Conservation (phyloP, 2,797 vertebrate species). For the Streptopelia turtur region DNA sequence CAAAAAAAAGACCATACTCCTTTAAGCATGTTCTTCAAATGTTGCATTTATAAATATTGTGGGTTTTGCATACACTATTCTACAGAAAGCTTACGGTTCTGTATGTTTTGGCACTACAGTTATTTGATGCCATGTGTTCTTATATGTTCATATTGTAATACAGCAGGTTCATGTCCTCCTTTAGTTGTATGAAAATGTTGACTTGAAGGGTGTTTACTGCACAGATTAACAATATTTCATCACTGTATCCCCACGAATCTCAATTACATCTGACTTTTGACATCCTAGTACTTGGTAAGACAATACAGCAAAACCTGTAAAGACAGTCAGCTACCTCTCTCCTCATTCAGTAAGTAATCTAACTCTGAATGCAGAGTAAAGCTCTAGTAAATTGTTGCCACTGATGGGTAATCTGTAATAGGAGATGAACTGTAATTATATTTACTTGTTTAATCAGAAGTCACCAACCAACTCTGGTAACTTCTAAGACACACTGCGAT, state of each 20-base stretch:
- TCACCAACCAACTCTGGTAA: neutral
- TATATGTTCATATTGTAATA: neutral
- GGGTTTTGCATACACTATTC: neutral
- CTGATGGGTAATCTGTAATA: neutral
- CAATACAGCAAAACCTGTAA: neutral
- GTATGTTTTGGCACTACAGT: neutral
- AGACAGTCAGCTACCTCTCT: neutral
- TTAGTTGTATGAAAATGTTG: neutral
- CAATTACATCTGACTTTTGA: neutral
- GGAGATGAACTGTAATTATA: neutral
- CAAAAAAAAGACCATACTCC: rapidly evolving
- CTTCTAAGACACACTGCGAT: neutral
- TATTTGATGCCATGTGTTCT: neutral
- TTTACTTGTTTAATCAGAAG: neutral
- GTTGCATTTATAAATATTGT: neutral
- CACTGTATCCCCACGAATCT: neutral
- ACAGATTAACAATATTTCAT: neutral
- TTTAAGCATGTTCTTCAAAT: neutral
- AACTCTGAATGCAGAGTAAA: neutral
- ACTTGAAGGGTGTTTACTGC: neutral
- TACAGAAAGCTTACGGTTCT: neutral
- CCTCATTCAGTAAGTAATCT: neutral
- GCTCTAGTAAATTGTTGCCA: neutral
- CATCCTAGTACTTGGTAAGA: neutral
- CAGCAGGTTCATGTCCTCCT: neutral